A percentile compares a stretch with the other conserved stretches of the same genome.
phyloP scores from a whole-genome alignment of 2,113 vertebrate species.

The Sterna hirundo region DNA sequence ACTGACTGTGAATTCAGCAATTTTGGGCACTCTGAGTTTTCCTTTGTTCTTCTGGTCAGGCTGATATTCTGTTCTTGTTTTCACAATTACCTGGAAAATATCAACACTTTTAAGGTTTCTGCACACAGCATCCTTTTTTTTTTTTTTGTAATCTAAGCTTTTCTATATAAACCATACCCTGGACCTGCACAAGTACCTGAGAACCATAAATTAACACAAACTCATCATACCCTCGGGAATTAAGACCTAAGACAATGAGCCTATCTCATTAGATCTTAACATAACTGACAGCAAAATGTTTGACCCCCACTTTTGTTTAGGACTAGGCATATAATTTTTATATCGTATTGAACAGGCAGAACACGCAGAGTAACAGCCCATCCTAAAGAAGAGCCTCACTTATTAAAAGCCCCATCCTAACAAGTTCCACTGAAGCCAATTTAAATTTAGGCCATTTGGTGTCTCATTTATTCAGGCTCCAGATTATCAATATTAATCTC shows the following conservation, averaged over 20 bases:
- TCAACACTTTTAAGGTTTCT: neutral
- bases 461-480: neutral
- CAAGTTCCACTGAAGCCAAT: neutral
- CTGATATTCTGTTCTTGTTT: slow-evolving; percentile 96
- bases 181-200: neutral
- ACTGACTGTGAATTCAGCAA: slow-evolving; percentile 98
- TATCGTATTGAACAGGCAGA: neutral
- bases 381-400: neutral
- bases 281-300: neutral
- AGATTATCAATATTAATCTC: slow-evolving; percentile 5
- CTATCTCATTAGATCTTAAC: neutral
- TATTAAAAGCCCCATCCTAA: neutral
- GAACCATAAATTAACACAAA: neutral
- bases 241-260: neutral
- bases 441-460: neutral
- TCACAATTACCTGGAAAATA: slow-evolving; percentile 92
- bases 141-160: neutral
- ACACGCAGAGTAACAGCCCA: neutral
- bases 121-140: neutral
- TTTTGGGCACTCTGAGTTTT: slow-evolving; percentile 95
- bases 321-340: neutral
- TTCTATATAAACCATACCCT: neutral
- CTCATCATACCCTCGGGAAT: neutral
- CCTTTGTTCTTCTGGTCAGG: slow-evolving; percentile 95
- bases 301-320: neutral